These are phyloP conservation scores for Platysteira castanea DNA, from an alignment of 2,113 vertebrate genomes.

Conservation along the genomic window DNA sequence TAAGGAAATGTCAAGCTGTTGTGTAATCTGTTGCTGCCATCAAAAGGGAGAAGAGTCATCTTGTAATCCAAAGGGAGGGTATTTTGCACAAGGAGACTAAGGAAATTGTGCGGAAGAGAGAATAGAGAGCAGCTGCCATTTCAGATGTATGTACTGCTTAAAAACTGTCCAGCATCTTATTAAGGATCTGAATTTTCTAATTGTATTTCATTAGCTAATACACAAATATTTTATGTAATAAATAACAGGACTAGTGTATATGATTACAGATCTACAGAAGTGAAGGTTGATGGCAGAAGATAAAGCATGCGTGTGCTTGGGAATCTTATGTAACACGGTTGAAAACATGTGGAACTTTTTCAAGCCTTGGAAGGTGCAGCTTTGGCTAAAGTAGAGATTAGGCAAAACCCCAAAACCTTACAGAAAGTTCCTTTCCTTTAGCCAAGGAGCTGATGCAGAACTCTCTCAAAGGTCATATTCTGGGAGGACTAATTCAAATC, in stretches of 20 bases:
- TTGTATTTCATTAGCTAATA: not conserved
- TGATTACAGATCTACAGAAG: not conserved
- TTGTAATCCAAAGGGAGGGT: fast-evolving
- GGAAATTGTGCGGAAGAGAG: not conserved
- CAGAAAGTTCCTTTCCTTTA: not conserved
- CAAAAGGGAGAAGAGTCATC: not conserved
- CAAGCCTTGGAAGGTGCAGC: not conserved
- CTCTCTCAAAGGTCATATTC: not conserved
- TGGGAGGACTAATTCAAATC: not conserved
- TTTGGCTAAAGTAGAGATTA: not conserved
- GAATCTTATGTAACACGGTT: fast-evolving
- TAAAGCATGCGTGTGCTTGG: not conserved
- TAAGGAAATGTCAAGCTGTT: not conserved
- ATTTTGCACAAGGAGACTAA: not conserved
- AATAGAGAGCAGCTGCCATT: not conserved
- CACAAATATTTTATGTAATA: not conserved
- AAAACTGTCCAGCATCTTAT: not conserved
- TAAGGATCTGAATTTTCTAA: not conserved
- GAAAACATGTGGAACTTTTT: not conserved
- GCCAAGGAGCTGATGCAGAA: not conserved
- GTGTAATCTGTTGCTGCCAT: not conserved
- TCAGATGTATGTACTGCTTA: not conserved
- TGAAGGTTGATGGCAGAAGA: not conserved
- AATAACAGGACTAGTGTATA: not conserved
- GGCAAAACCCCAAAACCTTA: not conserved